Evolutionary conservation across 2,888 invertebrate genomes (phyloP).

Genomic region (Spialia ferax): DNA sequence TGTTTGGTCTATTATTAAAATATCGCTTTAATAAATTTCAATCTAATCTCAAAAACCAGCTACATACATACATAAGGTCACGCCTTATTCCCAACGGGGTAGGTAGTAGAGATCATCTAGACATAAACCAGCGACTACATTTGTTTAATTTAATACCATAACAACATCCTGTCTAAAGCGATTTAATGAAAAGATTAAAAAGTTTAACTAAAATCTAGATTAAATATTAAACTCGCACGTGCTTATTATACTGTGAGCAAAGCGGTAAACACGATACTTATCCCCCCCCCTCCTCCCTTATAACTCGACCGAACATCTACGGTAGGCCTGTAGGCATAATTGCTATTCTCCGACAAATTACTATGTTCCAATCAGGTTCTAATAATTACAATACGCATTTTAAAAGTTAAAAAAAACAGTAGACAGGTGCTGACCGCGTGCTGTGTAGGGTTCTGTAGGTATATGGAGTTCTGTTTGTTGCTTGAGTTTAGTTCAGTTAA

Average conservation of each 20-base stretch:
- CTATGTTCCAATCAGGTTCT: conserved; percentile 45
- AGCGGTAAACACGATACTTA: not conserved
- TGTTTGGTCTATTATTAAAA: too few relatives aligned
- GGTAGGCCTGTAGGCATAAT: conserved; percentile 23
- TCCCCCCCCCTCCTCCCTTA: conserved; percentile 14
- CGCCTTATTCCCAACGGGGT: too few relatives aligned
- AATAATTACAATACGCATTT: conserved; percentile 42
- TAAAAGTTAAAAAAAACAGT: conserved; percentile 19
- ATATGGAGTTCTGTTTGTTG: too few relatives aligned
- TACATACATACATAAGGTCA: too few relatives aligned
- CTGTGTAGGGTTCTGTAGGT: conserved; percentile 17
- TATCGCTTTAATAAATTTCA: too few relatives aligned
- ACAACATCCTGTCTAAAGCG: too few relatives aligned
- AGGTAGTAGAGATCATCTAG: too few relatives aligned
- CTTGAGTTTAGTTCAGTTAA: too few relatives aligned
- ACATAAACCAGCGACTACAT: too few relatives aligned
- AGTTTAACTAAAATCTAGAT: not conserved
- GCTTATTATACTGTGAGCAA: conserved; percentile 14
- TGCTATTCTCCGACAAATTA: conserved; percentile 43
- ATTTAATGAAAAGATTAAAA: not conserved
- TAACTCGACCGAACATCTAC: conserved; percentile 23
- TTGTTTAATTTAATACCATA: too few relatives aligned
- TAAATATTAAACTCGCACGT: conserved; percentile 1
- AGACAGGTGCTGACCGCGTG: conserved; percentile 9
- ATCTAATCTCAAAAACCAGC: too few relatives aligned